Base-by-base conservation (phyloP, 2,113 vertebrate species). In the Leucopsar rothschildi region DNA sequence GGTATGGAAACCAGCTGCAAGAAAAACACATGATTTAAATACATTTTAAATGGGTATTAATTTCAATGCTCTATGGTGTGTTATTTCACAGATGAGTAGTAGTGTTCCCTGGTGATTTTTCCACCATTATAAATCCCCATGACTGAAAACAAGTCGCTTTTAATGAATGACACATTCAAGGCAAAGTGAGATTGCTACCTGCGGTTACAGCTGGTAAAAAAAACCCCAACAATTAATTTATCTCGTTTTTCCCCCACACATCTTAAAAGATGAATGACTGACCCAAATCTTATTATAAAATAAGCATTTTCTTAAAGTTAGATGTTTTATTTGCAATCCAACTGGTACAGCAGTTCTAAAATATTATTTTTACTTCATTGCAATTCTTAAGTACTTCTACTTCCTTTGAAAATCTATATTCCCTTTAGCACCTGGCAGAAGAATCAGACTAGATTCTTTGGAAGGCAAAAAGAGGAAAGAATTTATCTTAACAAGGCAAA, bases 131-230 rank as follows among this genome's bases (percentile, higher is more conserved):
- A 94, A 82, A 81, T 86, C 55, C n/a, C 65, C 75, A 44, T 64
- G 86, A 92, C 66, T 94, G 92, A 96, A 97, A 96, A 87, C 33
- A 96, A 94, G 81, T 93, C 86, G 86, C 90, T 95, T 94, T 89
- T 87, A 92, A 96, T 94, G 87, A 96, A 95, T 96, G 81, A 95
- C 92, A 95, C 53, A 85, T 96, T 96, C 92, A 95, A 96, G 88
- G 79, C 93, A 87, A 85, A 94, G 55, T 37, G 59, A 96, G 90
- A 96, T 92, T 83, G 33, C 71, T 97, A 91, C 90, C 72, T 90
- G 63, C 57, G 92, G 90, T 91, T 95, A 89, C 25, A 94, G 56
- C 23, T 92, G 56, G 61, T 89, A 90, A 96, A 95, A 91, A 92
- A 78, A 47, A 78, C 91, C 37, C 37, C 37, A 83, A 17, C 47